Conservation (phyloP, 2,888 invertebrate genomes). For the Eristalinus sepulchralis region DNA sequence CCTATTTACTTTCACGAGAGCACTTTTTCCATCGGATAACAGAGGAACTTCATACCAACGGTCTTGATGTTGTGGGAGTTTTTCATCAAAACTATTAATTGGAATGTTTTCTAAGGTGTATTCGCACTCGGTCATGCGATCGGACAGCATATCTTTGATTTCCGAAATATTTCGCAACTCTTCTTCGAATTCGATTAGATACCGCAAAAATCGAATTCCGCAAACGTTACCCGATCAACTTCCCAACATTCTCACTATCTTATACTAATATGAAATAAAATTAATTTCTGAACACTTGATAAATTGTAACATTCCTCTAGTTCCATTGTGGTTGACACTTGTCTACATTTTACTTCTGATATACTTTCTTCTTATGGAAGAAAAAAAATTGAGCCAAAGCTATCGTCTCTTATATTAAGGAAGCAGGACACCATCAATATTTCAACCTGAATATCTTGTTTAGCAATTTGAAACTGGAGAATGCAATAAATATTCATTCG, state of each 20-base stretch:
- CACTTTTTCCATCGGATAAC: constrained; percentile 87
- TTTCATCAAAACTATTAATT: constrained; percentile 86
- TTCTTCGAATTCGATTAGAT: constrained; percentile 83
- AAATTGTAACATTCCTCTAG: no score
- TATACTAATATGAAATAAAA: no score
- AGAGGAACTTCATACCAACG: constrained; percentile 93
- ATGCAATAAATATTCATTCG: no score
- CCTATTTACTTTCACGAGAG: constrained; percentile 90
- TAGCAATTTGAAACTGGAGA: no score
- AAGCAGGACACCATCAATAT: no score
- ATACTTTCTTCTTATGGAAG: no score
- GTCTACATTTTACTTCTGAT: no score
- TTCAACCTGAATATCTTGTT: no score
- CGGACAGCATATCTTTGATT: constrained; percentile 86
- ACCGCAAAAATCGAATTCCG: constrained; percentile 90
- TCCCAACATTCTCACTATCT: constrained; percentile 92
- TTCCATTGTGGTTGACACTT: no score
- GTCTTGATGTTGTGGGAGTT: constrained; percentile 85
- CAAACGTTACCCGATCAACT: constrained; percentile 91
- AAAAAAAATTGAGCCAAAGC: no score
- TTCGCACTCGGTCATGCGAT: constrained; percentile 96
- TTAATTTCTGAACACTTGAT: no score
- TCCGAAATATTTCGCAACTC: constrained; percentile 33
- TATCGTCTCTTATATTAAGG: no score
- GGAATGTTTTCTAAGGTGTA: constrained; percentile 87